Evolutionary conservation across 2,797 vertebrate species (phyloP).

Genomic region (Sebastes trivittatus): DNA sequence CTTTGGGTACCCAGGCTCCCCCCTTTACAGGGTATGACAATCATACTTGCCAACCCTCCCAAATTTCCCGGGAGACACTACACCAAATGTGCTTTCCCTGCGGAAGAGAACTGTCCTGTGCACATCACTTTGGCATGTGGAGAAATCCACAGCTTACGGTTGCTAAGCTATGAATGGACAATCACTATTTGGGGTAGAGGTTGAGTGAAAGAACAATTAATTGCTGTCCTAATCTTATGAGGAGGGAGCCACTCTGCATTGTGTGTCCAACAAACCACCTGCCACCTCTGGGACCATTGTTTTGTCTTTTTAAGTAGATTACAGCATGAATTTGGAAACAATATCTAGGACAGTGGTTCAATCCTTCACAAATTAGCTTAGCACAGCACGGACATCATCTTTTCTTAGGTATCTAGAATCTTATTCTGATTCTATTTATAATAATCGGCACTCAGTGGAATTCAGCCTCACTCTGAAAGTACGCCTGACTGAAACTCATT

Average conservation of each 20-base stretch:
- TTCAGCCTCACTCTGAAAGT: constrained; percentile 54
- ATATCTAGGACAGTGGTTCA: constrained; percentile 59
- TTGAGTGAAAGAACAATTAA: constrained; percentile 30
- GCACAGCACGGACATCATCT: constrained; percentile 52
- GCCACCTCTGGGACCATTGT: constrained; percentile 44
- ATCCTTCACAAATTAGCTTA: constrained; percentile 60
- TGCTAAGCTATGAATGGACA: background rate
- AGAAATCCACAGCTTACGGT: background rate
- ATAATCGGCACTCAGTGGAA: constrained; percentile 71
- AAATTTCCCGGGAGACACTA: no score
- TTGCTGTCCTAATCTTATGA: constrained; percentile 33
- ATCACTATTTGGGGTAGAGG: background rate
- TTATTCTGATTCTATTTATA: constrained; percentile 73
- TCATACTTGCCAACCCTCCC: no score
- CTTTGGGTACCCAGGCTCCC: no score
- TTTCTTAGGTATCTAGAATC: constrained; percentile 55
- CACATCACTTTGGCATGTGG: background rate
- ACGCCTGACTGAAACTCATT: constrained; percentile 71
- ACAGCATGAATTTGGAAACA: constrained; percentile 43
- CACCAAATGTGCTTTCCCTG: no score
- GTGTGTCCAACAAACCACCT: constrained; percentile 47
- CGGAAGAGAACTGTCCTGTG: background rate
- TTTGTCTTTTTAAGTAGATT: constrained; percentile 45
- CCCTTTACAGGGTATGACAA: no score
- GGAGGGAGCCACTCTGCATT: constrained; percentile 5